Evolutionary conservation across 2,113 vertebrate genomes (phyloP).

Genomic region (Cavia porcellus): DNA sequence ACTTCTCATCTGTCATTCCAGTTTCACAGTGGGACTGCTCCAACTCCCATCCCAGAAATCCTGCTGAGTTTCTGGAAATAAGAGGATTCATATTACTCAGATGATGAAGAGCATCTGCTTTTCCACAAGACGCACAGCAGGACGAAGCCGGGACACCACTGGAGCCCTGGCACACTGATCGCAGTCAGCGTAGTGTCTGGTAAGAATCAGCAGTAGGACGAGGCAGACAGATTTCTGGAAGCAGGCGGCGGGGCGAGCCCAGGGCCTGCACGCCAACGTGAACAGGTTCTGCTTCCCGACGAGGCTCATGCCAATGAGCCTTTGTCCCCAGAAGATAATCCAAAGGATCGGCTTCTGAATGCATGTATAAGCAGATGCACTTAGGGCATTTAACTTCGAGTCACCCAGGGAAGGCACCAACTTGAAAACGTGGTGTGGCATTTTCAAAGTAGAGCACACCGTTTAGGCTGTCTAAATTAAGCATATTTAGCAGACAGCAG

Average conservation of each 20-base stretch:
- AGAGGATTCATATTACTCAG: conserved; percentile 84
- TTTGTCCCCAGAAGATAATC: conserved; percentile 25
- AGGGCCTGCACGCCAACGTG: neutral
- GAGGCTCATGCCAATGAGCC: neutral
- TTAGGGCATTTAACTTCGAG: conserved; percentile 59
- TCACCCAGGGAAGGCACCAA: conserved; percentile 7
- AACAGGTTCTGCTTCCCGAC: neutral
- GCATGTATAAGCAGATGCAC: neutral
- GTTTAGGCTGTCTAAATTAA: conserved; percentile 51
- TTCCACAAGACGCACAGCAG: conserved; percentile 80
- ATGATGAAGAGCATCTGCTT: conserved; percentile 86
- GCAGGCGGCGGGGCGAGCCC: too few species aligned
- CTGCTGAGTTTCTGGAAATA: conserved; percentile 85
- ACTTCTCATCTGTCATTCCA: neutral
- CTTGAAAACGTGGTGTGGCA: conserved; percentile 30
- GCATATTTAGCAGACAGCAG: conserved; percentile 1
- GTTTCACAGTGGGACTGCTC: conserved; percentile 42
- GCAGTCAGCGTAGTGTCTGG: conserved; percentile 71
- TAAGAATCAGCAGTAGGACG: neutral
- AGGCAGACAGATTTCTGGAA: neutral
- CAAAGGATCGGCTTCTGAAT: conserved; percentile 24
- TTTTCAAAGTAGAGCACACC: conserved; percentile 43
- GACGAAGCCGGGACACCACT: conserved; percentile 80
- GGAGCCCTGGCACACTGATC: conserved; percentile 75
- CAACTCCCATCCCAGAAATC: conserved; percentile 81